Evolutionary conservation across 2,888 invertebrate genomes (phyloP), one percentile per base, ranked within the genome.

Genomic region (Drosophila pullipes): DNA sequence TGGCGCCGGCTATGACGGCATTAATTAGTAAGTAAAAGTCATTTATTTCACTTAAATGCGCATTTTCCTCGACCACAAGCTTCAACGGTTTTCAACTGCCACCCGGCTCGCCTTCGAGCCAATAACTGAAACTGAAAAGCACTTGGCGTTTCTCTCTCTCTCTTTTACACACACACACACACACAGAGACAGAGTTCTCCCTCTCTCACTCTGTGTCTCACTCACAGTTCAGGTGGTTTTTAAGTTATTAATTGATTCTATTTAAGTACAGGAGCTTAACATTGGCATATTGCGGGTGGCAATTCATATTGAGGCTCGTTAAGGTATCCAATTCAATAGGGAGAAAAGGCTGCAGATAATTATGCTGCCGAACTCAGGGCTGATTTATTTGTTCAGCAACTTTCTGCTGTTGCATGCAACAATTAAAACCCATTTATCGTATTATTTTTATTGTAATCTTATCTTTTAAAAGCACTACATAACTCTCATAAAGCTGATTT

Each of bases 1-100:
- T 76, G 98, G 97, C 76, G 97, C 97, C 71, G 97, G 97, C 89
- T 97, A 97, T 94, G 97, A 97, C 93, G 97, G 97, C 91, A 97
- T 97, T 94, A 97, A 97, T 95, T 96, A 96, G 97, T 98, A 94
- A 97, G 97, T 96, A 94, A 90, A 91, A 91, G 77, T 85, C 84
- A 90, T 90, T 87, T 90, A 85, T 91, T 91, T 89, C 90, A 89
- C 91, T 88, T 91, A 91, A 90, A 91, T 89, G 74, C 79, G 74
- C 82, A 83, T 91, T 88, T 85, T 72, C 66, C 65, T 70, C 75
- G 55, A 63, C 85, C 83, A 72, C 73, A 77, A 72, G 69, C 68
- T 52, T 37, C 50, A 67, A 66, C 69, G 50, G 31, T 53, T 57
- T 58, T 52, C 72, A 63, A 54, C 47, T n/a, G 7, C 44, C 35